These are phyloP conservation scores for Pyrrhia umbra DNA, from an alignment of 2,888 invertebrate genomes.

Conservation along the genomic window DNA sequence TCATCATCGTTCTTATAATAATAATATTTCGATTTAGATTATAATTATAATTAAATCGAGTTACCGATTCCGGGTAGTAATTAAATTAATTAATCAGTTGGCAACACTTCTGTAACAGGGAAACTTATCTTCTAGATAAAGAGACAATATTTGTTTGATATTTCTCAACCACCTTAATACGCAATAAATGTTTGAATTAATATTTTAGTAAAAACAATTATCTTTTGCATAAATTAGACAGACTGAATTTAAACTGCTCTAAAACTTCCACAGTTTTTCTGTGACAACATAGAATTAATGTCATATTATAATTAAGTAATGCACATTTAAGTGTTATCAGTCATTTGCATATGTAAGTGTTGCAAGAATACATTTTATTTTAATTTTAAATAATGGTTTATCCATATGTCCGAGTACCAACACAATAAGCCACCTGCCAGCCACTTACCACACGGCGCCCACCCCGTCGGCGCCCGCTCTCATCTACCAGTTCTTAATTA, in stretches of 20 bases:
- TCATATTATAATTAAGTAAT: too few species aligned
- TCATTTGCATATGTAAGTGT: too few species aligned
- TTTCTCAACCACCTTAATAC: neutral
- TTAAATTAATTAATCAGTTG: constrained; percentile 14
- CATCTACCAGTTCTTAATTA: constrained; percentile 91
- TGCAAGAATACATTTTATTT: too few species aligned
- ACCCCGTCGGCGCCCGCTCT: constrained; percentile 88
- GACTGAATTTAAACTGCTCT: too few species aligned
- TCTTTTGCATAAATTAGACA: too few species aligned
- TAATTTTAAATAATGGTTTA: neutral
- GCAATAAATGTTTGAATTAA: too few species aligned
- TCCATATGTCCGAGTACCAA: neutral
- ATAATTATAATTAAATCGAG: constrained; percentile 12
- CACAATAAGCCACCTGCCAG: constrained; percentile 27
- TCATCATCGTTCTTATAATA: constrained; percentile 1
- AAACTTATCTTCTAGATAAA: neutral
- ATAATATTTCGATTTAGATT: neutral
- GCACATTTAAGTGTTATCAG: too few species aligned
- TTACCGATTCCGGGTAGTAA: neutral
- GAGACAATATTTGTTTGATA: neutral
- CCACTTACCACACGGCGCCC: constrained; percentile 75
- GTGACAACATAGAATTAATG: too few species aligned
- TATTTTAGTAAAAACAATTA: too few species aligned
- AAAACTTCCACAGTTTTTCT: too few species aligned
- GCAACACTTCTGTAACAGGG: neutral